Evolutionary conservation across 2,113 vertebrate species (phyloP).

Genomic region (Ictalurus punctatus): DNA sequence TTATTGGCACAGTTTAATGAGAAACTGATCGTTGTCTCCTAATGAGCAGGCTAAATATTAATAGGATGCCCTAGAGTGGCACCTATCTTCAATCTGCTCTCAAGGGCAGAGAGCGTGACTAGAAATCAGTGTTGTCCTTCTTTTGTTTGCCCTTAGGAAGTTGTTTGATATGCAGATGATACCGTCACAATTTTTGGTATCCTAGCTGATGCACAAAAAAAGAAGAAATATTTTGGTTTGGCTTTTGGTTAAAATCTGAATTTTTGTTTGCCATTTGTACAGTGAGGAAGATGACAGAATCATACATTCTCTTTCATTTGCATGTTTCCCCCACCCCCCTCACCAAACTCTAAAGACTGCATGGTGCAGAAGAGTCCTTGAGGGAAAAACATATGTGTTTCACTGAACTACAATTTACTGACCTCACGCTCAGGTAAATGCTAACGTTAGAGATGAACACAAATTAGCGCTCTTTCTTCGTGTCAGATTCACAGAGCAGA

Average conservation of each 20-base stretch:
- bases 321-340: background rate
- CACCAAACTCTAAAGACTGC: background rate
- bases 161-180: conserved; percentile 33
- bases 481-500: background rate
- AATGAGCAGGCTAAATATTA: conserved; percentile 20
- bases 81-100: background rate
- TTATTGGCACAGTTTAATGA: background rate
- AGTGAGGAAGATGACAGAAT: conserved; percentile 27
- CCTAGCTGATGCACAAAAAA: background rate
- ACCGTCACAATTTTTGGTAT: background rate
- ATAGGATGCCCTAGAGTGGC: conserved; percentile 1
- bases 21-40: background rate
- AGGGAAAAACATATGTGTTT: background rate
- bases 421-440: background rate
- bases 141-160: conserved; percentile 9
- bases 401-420: background rate
- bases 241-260: background rate
- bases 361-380: background rate
- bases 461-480: background rate
- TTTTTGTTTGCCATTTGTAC: background rate
- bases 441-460: background rate
- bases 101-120: conserved; percentile 4
- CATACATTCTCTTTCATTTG: background rate
- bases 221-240: background rate
- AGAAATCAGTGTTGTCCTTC: conserved; percentile 7